Base-by-base conservation (phyloP, 2,113 vertebrate genomes). In the Rhabdomys dilectus region DNA sequence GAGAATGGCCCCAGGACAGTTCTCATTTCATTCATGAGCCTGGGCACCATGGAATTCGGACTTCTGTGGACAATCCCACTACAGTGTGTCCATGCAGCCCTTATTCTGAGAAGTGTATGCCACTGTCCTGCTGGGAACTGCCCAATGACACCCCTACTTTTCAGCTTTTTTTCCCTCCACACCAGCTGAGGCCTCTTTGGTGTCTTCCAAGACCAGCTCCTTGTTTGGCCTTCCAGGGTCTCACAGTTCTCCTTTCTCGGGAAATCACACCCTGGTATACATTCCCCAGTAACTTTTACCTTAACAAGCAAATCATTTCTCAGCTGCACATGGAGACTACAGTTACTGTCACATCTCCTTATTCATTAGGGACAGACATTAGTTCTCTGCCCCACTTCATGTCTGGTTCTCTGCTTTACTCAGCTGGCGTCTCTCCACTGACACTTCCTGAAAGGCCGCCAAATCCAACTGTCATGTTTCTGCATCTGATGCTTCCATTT, bases 41-140 rank as follows among this genome's bases (percentile, higher is more conserved):
- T 81, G 42, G 42, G 45, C 45, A 45, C 70, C 39, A 70, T 13
- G 53, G 70, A 36, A 68, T n/a, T 15, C 6, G 7, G n/a, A 36
- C 60, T 58, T 75, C 36, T 62, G 24, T 64, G 42, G 22, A 42
- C 3, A 60, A 34, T 26, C 80, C 51, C 36, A 36, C 70, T 45
- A 1, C 42, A 56, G 17, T 13, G n/a, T 17, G 39, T 42, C 24
- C n/a, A 76, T 5, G 9, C 39, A 17, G 22, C 22, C 8, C 4
- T 0, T 3, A 22, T 22, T 13, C 6, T 4, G 10, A 26, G 75
- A 53, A 2, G 17, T 3, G 10, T 0, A 16, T 70, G 24, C 5
- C 34, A 48, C 21, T 42, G 39, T 66, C 36, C 53, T 16, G 3
- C 31, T 12, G 4, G 6, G 53, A 78, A 64, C 56, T 16, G 34